phyloP scores from a whole-genome alignment of 2,888 invertebrate species.

The Heterodera filipjevi region DNA sequence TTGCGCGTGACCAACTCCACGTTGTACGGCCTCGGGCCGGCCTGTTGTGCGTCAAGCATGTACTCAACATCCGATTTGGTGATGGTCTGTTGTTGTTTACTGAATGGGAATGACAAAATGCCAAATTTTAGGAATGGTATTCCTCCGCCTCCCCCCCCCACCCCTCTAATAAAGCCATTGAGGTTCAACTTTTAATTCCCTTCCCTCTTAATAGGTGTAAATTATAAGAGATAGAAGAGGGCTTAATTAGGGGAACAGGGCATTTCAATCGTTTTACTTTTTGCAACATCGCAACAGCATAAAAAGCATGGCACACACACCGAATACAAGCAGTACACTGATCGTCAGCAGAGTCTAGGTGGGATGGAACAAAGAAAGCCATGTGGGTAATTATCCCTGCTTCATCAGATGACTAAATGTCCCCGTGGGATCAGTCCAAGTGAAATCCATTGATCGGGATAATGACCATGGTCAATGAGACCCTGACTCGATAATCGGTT shows the following conservation, averaged over 20 bases:
- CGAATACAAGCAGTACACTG: conserved; percentile 36
- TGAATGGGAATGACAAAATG: neutral
- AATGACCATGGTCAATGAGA: no score
- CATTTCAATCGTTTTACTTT: conserved; percentile 22
- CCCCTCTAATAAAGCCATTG: no score
- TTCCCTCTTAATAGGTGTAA: no score
- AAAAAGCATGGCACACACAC: conserved; percentile 40
- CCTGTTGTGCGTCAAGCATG: conserved; percentile 56
- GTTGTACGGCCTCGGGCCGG: conserved; percentile 62
- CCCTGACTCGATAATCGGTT: no score
- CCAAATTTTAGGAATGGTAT: conserved; percentile 3
- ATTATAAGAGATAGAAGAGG: no score
- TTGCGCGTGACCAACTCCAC: conserved; percentile 57
- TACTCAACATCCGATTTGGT: conserved; percentile 52
- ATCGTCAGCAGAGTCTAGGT: conserved; percentile 34
- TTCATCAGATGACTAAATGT: no score
- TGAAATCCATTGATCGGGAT: no score
- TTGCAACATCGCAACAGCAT: conserved; percentile 45
- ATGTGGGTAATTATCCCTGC: neutral
- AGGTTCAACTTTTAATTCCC: no score
- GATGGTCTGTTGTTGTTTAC: conserved; percentile 30
- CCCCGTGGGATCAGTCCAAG: no score
- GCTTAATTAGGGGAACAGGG: no score
- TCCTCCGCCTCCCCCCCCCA: neutral
- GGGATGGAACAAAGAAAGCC: no score